A percentile compares a stretch with the other conserved stretches of the same genome.
Conservation (phyloP, 2,888 invertebrate genomes). For the Oscheius sp. region DNA sequence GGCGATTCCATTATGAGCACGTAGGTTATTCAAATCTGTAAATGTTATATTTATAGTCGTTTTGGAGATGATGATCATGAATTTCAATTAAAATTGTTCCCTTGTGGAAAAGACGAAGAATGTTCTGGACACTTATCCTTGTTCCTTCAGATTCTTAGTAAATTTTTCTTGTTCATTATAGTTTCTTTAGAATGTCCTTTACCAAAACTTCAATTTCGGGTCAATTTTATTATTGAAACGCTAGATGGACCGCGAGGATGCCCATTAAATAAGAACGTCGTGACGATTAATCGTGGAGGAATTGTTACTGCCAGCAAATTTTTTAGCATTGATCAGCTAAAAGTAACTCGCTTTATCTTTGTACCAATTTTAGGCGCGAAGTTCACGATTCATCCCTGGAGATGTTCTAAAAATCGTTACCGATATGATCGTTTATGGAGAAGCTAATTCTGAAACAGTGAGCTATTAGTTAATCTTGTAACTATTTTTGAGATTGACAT, state of each 20-base stretch:
- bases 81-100: constrained; percentile 57
- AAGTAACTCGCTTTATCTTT: constrained; percentile 27
- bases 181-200: constrained; percentile 1
- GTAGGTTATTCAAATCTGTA: constrained; percentile 29
- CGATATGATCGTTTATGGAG: constrained; percentile 52
- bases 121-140: constrained; percentile 55
- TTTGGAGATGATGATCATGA: constrained; percentile 52
- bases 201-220: constrained; percentile 46
- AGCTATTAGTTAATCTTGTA: not conserved
- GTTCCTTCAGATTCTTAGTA: constrained; percentile 54
- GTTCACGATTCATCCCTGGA: constrained; percentile 38
- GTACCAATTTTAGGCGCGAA: constrained; percentile 29
- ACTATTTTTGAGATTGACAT: not conserved
- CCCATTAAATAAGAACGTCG: constrained; percentile 57
- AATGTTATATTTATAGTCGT: constrained; percentile 26
- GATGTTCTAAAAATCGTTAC: constrained; percentile 47
- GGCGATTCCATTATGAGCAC: constrained; percentile 41
- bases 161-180: not conserved
- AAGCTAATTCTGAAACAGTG: constrained; percentile 20
- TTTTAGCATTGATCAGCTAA: constrained; percentile 52
- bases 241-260: constrained; percentile 57
- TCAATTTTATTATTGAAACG: constrained; percentile 57
- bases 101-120: constrained; percentile 60
- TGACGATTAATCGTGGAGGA: constrained; percentile 59
- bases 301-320: constrained; percentile 63